Base-by-base conservation (phyloP, 1,140 invertebrate species). In the Bombus sylvicola region DNA sequence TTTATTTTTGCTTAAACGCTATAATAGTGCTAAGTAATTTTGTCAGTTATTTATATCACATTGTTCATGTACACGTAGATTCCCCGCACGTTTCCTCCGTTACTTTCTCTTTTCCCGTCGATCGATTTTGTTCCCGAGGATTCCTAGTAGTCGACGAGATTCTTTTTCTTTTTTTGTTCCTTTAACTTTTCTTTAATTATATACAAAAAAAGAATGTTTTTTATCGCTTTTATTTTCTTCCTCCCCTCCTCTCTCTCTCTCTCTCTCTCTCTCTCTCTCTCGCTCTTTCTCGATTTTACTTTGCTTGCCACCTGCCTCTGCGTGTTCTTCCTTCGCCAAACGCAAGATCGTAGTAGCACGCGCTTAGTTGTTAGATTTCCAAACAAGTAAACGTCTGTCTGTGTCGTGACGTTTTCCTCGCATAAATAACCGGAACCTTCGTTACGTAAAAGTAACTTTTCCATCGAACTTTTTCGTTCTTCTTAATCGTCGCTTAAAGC, bases 31-130 rank as follows among this genome's bases (percentile, higher is more conserved):
- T 94, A 92, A 94, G 94, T 94, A 92, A 93, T 93, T 25, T 93
- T 92, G 93, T 94, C 94, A 93, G 93, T 94, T 93, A 93, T 86
- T 94, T 94, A 94, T 95, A 95, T 95, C 94, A 95, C 95, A 95
- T 95, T 95, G 91, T 94, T 94, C 91, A 90, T 93, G 92, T 94
- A 93, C 92, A 93, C 90, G 91, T 89, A 90, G 79, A 79, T 84
- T 74, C 31, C 81, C 37, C 66, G 57, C 66, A 34, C 75, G 62
- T 68, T 89, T 66, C 15, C 13, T 3, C 31, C 37, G 37, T 31
- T 82, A 86, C 68, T 77, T 74, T 77, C 81, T 73, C 39, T 80
- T 39, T 85, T 28, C 59, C 39, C 64, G 43, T 15, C 25, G 69
- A 43, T 53, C 47, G 47, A 53, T 53, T 53, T 53, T 53, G 47